A percentile compares a stretch with the other conserved stretches of the same genome.
These are phyloP conservation scores for Prosapia bicincta DNA, from an alignment of 2,888 invertebrate species.

Conservation along the genomic window DNA sequence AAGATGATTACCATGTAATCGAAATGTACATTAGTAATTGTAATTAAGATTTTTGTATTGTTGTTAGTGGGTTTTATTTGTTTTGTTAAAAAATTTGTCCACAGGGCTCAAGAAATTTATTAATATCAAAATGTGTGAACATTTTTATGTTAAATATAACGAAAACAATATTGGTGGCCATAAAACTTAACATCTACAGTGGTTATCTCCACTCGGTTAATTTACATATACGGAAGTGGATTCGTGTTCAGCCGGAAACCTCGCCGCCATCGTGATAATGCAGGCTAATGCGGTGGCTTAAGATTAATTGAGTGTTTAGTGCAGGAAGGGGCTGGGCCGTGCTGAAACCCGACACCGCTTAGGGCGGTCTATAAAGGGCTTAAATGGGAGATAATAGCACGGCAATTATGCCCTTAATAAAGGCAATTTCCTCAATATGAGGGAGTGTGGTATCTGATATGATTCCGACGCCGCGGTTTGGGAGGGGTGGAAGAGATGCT, in stretches of 20 bases:
- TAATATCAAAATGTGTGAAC: no score
- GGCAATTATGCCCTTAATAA: constrained; percentile 2
- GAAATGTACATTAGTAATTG: no score
- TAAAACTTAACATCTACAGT: no score
- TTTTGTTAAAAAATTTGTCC: no score
- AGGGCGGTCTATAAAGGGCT: neutral
- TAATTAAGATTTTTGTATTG: no score
- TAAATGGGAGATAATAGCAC: neutral
- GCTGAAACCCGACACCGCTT: neutral
- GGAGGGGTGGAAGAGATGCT: neutral
- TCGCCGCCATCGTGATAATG: neutral
- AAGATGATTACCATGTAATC: no score
- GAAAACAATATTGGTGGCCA: no score
- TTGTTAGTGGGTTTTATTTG: no score
- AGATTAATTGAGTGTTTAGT: neutral
- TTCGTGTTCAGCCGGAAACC: neutral
- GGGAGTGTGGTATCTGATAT: neutral
- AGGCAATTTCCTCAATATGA: neutral
- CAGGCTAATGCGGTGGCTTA: neutral
- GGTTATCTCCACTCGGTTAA: no score
- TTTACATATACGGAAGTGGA: no score
- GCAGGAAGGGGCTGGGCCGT: neutral
- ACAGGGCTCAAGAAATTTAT: no score
- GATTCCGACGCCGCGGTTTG: neutral
- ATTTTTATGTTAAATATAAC: no score